Conservation (phyloP, 2,797 vertebrate genomes). For the Danio kyathit region DNA sequence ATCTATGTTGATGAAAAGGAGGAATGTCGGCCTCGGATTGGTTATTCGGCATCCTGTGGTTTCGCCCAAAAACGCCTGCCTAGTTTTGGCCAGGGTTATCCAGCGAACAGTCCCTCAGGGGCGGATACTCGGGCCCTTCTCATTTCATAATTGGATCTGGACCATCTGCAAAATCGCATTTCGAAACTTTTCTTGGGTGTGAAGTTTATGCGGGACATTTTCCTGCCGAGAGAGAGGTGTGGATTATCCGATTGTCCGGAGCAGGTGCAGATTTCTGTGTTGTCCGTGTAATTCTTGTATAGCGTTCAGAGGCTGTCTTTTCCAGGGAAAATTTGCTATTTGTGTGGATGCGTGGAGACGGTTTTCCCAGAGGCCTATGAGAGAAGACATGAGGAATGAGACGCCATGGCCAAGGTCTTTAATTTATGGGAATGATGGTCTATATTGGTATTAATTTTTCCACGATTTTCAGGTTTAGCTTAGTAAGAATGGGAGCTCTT, state of each 20-base stretch:
- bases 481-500: conserved; percentile 6
- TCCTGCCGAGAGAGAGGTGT: conserved; percentile 45
- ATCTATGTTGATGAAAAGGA: conserved; percentile 63
- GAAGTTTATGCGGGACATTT: conserved; percentile 55
- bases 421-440: conserved; percentile 34
- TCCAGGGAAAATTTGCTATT: conserved; percentile 31
- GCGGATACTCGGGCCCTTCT: conserved; percentile 22
- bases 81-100: conserved; percentile 56
- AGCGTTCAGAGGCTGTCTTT: conserved; percentile 17
- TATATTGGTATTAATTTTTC: conserved; percentile 32
- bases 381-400: conserved; percentile 28
- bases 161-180: conserved; percentile 57
- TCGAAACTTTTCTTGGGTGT: conserved; percentile 59
- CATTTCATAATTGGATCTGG: conserved; percentile 58
- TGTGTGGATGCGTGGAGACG: background rate
- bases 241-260: conserved; percentile 27
- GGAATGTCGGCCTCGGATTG: conserved; percentile 62
- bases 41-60: conserved; percentile 58
- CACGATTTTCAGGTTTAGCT: conserved; percentile 34
- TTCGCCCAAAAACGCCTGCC: conserved; percentile 51
- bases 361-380: conserved; percentile 32
- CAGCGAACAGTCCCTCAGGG: conserved; percentile 55
- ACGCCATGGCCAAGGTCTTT: conserved; percentile 28
- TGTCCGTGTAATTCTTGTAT: conserved; percentile 27
- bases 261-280: conserved; percentile 55